A percentile compares a stretch with the other conserved stretches of the same genome.
Conservation (phyloP, 2,888 invertebrate genomes). For the Drosophila tanythrix region DNA sequence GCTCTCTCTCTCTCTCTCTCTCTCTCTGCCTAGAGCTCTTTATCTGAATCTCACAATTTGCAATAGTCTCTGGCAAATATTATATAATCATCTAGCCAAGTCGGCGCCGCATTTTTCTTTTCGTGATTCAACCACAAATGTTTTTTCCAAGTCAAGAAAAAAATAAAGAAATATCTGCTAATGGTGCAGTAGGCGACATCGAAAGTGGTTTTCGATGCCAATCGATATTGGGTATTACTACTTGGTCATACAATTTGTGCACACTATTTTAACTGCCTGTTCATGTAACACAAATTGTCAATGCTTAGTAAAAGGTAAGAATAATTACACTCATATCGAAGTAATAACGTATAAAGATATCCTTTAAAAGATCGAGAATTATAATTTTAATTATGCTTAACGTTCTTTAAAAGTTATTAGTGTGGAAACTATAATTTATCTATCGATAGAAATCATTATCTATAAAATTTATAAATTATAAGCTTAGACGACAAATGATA, state of each 20-base stretch:
- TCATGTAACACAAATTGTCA: conserved; percentile 19
- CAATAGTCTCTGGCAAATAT: conserved; percentile 57
- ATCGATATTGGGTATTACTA: conserved; percentile 29
- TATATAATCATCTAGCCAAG: conserved; percentile 64
- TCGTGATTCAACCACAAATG: conserved; percentile 63
- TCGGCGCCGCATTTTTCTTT: conserved; percentile 59
- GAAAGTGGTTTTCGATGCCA: conserved; percentile 66
- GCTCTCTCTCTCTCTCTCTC: neutral
- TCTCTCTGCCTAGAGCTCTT: neutral
- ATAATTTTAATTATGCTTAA: neutral
- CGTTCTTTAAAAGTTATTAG: neutral
- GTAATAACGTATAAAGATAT: neutral
- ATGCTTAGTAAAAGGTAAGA: neutral
- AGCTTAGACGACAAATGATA: neutral
- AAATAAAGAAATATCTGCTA: conserved; percentile 67
- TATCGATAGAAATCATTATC: neutral
- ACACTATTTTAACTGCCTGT: neutral
- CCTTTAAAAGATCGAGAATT: neutral
- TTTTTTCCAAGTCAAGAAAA: conserved; percentile 28
- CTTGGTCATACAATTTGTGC: conserved; percentile 20
- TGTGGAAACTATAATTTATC: neutral
- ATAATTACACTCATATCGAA: neutral
- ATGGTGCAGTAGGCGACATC: conserved; percentile 69
- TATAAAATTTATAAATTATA: neutral
- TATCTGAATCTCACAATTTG: conserved; percentile 16